Evolutionary conservation across 2,888 invertebrate genomes (phyloP), one percentile per base, ranked within the genome.

Genomic region (Melangyna quadrimaculata): DNA sequence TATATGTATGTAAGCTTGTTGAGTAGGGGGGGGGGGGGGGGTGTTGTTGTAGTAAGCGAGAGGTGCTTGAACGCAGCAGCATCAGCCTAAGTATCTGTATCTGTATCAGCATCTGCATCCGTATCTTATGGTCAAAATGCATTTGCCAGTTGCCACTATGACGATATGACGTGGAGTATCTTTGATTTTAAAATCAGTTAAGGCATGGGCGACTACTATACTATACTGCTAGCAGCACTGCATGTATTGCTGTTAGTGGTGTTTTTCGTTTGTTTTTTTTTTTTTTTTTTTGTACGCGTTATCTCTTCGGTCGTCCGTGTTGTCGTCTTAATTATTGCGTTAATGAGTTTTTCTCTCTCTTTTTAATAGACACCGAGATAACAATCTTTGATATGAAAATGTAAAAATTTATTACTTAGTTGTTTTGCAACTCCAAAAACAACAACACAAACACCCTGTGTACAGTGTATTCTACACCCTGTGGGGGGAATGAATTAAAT

Each of bases 251-350:
- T 78, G 80, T 77, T 75, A 80, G 63, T 79, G 63, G 53, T 80
- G 78, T 55, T 80, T 67, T 77, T 35, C n/a, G n/a, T n/a, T n/a
- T n/a, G n/a, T n/a, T n/a, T 0, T 55, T 29, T 8, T 53, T 53
- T 51, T 51, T 10, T 14, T 51, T 51, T 51, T 51, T 8, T 43
- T n/a, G 17, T 86, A 79, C 87, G 73, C 87, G 87, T 90, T 90
- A 90, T 90, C 90, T 90, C 89, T 88, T 43, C 48, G 74, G 70
- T 79, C 79, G 89, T 89, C 90, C 90, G 90, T 90, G 90, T 90
- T 90, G 90, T 90, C 90, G 90, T 90, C 90, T 90, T 90, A 90
- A 90, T 90, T 90, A 90, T 90, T 90, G 90, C 90, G 90, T 90
- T 90, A 90, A 90, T 90, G 90, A 90, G 90, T 90, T 90, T 90